Percentiles rank a stretch among this genome's conserved stretches.
Evolutionary conservation across 2,888 invertebrate species (phyloP).

Genomic region (Cerastis leucographa): DNA sequence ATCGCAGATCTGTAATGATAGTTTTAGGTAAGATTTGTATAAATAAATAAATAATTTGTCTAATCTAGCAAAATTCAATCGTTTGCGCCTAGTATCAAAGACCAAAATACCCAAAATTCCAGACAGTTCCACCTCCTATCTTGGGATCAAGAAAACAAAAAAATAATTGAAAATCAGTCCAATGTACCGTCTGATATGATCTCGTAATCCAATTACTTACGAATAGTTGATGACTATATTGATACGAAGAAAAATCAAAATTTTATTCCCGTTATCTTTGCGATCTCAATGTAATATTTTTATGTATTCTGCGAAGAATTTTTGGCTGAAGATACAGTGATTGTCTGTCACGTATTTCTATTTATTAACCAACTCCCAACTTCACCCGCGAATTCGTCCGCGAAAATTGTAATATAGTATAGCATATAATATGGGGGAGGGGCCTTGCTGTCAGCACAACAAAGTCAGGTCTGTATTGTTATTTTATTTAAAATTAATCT

Average conservation of each 20-base stretch:
- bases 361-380: too few species aligned
- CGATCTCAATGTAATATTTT: conserved; percentile 36
- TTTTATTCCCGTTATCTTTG: conserved; percentile 27
- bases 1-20: too few species aligned
- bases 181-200: conserved; percentile 41
- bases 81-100: not conserved
- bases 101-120: not conserved
- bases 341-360: too few species aligned
- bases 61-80: not conserved
- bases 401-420: too few species aligned
- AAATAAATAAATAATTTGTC: too few species aligned
- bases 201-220: conserved; percentile 61
- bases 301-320: conserved; percentile 46
- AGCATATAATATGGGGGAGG: too few species aligned
- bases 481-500: too few species aligned
- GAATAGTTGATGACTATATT: conserved; percentile 43
- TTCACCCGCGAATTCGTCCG: too few species aligned
- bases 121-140: not conserved
- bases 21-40: too few species aligned
- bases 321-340: conserved; percentile 5
- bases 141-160: not conserved
- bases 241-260: conserved; percentile 48
- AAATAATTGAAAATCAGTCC: conserved; percentile 57
- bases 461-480: too few species aligned
- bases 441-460: too few species aligned